Conservation (phyloP, 2,113 vertebrate genomes). For the Calyptomena viridis region DNA sequence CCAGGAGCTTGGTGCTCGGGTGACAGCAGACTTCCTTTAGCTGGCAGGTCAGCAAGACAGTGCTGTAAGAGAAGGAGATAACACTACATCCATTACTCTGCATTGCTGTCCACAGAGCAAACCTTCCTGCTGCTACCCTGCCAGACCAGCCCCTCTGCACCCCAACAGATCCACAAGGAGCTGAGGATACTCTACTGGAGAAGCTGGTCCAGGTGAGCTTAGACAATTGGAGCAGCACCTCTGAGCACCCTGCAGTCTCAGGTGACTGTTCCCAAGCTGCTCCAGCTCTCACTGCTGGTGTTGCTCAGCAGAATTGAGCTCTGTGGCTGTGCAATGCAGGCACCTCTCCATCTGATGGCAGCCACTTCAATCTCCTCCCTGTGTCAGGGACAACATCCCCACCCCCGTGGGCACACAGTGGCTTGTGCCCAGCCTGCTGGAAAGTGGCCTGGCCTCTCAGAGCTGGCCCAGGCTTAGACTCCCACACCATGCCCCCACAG, state of each 20-base stretch:
- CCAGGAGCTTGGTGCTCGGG: accelerated
- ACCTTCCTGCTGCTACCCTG: not conserved
- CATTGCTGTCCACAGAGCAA: not conserved
- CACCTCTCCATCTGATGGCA: not conserved
- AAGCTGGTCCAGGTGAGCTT: not conserved
- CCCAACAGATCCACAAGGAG: not conserved
- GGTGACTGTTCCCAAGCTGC: not conserved
- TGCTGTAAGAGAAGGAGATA: not conserved
- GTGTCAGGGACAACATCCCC: not conserved
- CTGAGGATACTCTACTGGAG: not conserved
- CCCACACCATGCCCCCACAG: accelerated
- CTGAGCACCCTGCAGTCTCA: not conserved
- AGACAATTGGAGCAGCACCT: not conserved
- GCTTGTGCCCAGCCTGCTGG: not conserved
- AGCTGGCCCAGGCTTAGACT: not conserved
- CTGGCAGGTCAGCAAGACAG: not conserved
- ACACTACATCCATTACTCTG: not conserved
- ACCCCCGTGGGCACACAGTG: accelerated
- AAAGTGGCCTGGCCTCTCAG: not conserved
- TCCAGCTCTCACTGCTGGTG: not conserved
- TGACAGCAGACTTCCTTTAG: not conserved
- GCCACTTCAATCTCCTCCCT: not conserved
- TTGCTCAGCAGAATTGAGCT: not conserved
- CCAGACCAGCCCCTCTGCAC: not conserved
- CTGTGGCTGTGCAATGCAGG: not conserved